A percentile compares a stretch with the other conserved stretches of the same genome.
Conservation (phyloP, 2,113 vertebrate genomes). For the Pluvialis apricaria region DNA sequence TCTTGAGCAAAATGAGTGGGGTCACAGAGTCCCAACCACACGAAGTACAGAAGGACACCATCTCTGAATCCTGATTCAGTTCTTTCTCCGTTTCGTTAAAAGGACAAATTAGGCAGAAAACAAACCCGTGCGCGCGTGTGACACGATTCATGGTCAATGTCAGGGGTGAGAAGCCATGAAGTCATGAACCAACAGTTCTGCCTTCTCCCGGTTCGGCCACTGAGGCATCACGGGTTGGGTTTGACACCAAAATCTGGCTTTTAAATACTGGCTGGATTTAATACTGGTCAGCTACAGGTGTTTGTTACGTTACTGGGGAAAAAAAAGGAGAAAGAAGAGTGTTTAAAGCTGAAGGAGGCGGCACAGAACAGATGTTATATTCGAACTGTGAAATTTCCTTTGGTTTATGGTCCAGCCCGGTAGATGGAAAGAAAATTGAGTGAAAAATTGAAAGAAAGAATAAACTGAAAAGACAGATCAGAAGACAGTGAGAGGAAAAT, state of each 20-base stretch:
- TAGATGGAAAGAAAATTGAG: not conserved
- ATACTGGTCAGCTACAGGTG: not conserved
- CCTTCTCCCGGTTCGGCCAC: not conserved
- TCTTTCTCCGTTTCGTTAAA: not conserved
- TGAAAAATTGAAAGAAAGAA: not conserved
- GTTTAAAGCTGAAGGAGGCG: not conserved
- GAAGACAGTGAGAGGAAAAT: not conserved
- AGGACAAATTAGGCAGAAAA: not conserved
- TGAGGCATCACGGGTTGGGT: not conserved
- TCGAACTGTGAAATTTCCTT: not conserved
- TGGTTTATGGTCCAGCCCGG: not conserved
- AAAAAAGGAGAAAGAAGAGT: not conserved
- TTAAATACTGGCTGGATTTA: not conserved
- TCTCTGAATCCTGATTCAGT: not conserved
- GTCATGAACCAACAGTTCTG: not conserved
- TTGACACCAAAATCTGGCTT: not conserved
- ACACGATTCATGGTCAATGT: not conserved
- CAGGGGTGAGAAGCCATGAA: not conserved
- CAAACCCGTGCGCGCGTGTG: not conserved
- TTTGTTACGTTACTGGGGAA: not conserved
- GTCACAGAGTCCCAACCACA: not conserved
- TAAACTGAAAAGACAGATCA: not conserved
- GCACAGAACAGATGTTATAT: not conserved
- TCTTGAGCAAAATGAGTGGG: not conserved
- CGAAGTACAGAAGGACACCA: not conserved